Percentiles rank a stretch among this genome's conserved stretches.
Conservation (phyloP, 2,888 invertebrate genomes). For the Sarcophaga caerulescens region DNA sequence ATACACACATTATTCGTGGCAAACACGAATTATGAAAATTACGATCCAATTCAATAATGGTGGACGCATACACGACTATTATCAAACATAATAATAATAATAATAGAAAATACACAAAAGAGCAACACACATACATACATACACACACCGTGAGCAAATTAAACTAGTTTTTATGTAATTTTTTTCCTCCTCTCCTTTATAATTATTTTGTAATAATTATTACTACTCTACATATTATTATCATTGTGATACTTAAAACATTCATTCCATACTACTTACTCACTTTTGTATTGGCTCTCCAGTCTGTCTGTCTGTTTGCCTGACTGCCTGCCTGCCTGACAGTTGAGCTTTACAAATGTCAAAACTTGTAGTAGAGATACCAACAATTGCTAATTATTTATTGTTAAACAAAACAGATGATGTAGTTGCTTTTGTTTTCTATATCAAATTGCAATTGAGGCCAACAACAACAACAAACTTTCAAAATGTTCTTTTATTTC, state of each 20-base stretch:
- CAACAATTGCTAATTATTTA: neutral
- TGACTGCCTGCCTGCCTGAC: neutral
- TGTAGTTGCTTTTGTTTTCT: conserved; percentile 1
- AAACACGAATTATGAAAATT: conserved; percentile 63
- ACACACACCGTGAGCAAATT: neutral
- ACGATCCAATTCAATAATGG: conserved; percentile 61
- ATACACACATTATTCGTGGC: conserved; percentile 67
- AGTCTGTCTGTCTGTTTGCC: neutral
- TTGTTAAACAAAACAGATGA: conserved; percentile 17
- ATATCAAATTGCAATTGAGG: conserved; percentile 2
- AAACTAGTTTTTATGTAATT: conserved; percentile 64
- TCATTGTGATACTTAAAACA: too few relatives aligned
- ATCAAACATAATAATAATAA: conserved; percentile 44
- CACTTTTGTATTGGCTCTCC: conserved; percentile 27
- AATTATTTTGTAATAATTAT: conserved; percentile 40
- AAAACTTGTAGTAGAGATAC: neutral
- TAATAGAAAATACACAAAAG: neutral
- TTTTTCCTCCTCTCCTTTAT: neutral
- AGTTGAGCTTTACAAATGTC: neutral
- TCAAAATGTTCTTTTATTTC: conserved; percentile 14
- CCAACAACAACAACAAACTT: neutral
- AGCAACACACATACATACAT: conserved; percentile 7
- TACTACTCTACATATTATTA: neutral
- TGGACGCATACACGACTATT: conserved; percentile 48
- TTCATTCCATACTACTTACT: conserved; percentile 27